Conservation (phyloP, 2,113 vertebrate species). For the Spea multiplicata region DNA sequence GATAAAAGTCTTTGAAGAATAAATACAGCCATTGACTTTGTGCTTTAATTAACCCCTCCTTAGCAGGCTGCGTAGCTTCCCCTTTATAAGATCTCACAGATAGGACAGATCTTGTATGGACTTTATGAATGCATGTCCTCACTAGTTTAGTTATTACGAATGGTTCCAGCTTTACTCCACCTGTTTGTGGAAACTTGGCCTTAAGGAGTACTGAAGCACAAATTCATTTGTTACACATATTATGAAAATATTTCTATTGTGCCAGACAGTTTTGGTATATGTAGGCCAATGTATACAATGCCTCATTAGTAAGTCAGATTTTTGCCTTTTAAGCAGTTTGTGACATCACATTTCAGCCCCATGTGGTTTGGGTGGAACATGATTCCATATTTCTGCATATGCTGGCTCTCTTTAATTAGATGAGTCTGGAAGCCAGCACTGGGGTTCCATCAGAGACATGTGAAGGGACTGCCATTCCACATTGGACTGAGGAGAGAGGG, state of each 20-base stretch:
- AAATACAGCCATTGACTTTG: background rate
- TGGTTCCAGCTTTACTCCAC: background rate
- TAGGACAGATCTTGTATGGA: too few relatives aligned
- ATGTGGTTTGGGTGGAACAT: constrained; percentile 9
- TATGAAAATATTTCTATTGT: background rate
- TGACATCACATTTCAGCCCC: constrained; percentile 9
- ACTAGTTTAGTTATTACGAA: background rate
- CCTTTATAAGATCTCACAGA: background rate
- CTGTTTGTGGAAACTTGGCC: background rate
- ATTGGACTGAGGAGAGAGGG: constrained; percentile 5
- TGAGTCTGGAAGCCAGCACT: background rate
- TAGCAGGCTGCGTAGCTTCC: background rate
- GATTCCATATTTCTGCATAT: constrained; percentile 4
- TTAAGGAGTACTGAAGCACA: background rate
- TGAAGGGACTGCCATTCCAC: constrained; percentile 9
- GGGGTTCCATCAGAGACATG: constrained; percentile 12
- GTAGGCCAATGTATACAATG: background rate
- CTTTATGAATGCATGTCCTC: background rate
- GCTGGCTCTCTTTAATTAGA: background rate
- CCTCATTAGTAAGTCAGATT: background rate
- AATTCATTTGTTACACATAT: background rate
- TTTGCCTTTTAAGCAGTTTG: background rate
- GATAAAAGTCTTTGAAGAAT: background rate
- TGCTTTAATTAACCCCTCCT: background rate
- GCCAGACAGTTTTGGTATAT: background rate